Conservation (phyloP, 2,888 invertebrate genomes). For the Rhamphomyia laevipes region DNA sequence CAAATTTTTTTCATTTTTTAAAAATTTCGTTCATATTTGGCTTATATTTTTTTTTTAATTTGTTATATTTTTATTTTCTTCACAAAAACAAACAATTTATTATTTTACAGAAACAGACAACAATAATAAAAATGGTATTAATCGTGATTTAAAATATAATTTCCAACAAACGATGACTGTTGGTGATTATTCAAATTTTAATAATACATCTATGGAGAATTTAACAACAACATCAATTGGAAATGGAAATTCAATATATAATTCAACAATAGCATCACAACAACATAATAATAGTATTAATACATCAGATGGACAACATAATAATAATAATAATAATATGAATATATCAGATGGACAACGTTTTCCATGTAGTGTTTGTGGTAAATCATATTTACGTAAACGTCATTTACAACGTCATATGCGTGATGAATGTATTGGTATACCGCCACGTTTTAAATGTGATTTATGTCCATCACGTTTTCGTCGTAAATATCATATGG, state of each 20-base stretch:
- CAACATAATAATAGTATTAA: background rate
- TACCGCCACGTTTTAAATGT: conserved; percentile 42
- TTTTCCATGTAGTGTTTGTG: conserved; percentile 44
- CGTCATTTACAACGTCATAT: conserved; percentile 48
- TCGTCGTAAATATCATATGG: conserved; percentile 42
- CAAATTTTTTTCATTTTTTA: conserved; percentile 17
- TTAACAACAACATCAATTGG: background rate
- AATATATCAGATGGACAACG: conserved; percentile 24
- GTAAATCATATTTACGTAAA: conserved; percentile 47
- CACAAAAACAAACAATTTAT: conserved; percentile 6
- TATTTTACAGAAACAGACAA: too few species aligned
- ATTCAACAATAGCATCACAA: background rate
- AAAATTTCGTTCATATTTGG: too few species aligned
- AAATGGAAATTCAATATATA: background rate
- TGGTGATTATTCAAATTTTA: conserved; percentile 6
- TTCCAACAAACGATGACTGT: conserved; percentile 17
- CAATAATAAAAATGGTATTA: background rate
- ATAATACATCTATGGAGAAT: background rate
- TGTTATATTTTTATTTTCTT: conserved; percentile 21
- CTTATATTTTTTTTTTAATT: conserved; percentile 13
- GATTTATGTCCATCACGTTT: conserved; percentile 40
- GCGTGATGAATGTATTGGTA: conserved; percentile 41
- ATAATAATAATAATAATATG: background rate
- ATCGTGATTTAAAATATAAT: conserved; percentile 15
- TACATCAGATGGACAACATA: conserved; percentile 20